Conservation (phyloP, 2,888 invertebrate genomes). For the Poecilobothrus nobilitatus region DNA sequence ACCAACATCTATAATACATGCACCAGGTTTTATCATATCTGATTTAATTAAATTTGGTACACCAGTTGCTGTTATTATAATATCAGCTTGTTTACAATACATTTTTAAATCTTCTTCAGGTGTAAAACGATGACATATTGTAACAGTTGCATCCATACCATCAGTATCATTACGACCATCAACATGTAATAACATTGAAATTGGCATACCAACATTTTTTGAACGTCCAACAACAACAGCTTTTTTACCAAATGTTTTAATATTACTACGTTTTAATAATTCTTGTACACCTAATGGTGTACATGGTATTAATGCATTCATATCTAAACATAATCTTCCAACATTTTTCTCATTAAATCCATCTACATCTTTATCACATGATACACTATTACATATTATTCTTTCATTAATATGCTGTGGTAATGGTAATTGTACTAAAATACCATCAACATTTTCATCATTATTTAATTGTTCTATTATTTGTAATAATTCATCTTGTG, state of each 20-base stretch:
- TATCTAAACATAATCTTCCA: slow-evolving; percentile 62
- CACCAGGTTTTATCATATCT: slow-evolving; percentile 80
- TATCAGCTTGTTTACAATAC: slow-evolving; percentile 46
- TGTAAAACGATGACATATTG: slow-evolving; percentile 76
- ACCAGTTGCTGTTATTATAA: slow-evolving; percentile 45
- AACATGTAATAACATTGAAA: slow-evolving; percentile 70
- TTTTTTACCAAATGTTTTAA: slow-evolving; percentile 72
- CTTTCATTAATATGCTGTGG: slow-evolving; percentile 63
- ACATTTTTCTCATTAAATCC: slow-evolving; percentile 75
- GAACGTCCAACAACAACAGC: slow-evolving; percentile 79
- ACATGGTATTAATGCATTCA: slow-evolving; percentile 63
- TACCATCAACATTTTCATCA: slow-evolving; percentile 63
- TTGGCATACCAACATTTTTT: slow-evolving; percentile 82
- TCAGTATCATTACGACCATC: slow-evolving; percentile 58
- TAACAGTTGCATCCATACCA: slow-evolving; percentile 75
- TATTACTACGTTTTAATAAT: slow-evolving; percentile 45
- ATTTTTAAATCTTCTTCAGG: slow-evolving; percentile 60
- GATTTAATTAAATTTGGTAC: slow-evolving; percentile 65
- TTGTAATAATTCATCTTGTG: slow-evolving; percentile 55
- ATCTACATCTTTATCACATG: slow-evolving; percentile 75
- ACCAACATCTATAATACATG: slow-evolving; percentile 76
- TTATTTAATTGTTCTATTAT: slow-evolving; percentile 56
- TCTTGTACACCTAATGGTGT: slow-evolving; percentile 56
- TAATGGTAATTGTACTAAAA: slow-evolving; percentile 71
- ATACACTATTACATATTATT: slow-evolving; percentile 61